phyloP scores from a whole-genome alignment of 2,888 invertebrate species.

The Myathropa florea region DNA sequence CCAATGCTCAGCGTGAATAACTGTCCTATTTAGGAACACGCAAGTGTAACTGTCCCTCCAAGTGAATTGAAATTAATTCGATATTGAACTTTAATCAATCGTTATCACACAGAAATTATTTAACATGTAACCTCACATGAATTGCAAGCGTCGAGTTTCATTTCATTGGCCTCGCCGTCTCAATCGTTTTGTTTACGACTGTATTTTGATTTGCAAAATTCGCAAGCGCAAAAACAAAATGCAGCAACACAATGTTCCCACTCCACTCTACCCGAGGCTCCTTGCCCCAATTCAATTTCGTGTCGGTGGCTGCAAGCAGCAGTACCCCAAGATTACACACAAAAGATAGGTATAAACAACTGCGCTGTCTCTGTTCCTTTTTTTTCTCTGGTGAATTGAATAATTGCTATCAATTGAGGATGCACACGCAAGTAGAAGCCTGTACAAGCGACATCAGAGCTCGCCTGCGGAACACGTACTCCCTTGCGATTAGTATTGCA shows the following conservation, averaged over 20 bases:
- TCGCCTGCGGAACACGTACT: not conserved
- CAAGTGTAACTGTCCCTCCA: not conserved
- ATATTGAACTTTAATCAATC: not conserved
- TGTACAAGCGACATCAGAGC: not conserved
- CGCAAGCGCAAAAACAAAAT: not conserved
- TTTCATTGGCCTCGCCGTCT: not conserved
- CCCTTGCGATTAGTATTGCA: not conserved
- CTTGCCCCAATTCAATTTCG: conserved; percentile 12
- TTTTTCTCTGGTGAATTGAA: conserved; percentile 33
- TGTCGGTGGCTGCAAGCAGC: not conserved
- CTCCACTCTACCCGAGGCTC: conserved; percentile 4
- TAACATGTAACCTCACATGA: not conserved
- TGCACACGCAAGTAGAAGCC: conserved; percentile 32
- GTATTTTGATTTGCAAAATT: not conserved
- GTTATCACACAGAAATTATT: not conserved
- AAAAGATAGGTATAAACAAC: not conserved
- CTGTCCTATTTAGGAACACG: too few species aligned
- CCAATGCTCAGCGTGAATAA: too few species aligned
- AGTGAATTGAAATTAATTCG: not conserved
- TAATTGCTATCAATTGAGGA: conserved; percentile 60
- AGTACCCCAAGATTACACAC: conserved; percentile 1
- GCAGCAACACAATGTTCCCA: conserved; percentile 5
- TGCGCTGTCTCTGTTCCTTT: not conserved
- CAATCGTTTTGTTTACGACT: not conserved
- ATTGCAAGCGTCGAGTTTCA: not conserved